These are phyloP conservation scores for Micrasema minimum DNA, from an alignment of 1,140 invertebrate species.

Conservation along the genomic window DNA sequence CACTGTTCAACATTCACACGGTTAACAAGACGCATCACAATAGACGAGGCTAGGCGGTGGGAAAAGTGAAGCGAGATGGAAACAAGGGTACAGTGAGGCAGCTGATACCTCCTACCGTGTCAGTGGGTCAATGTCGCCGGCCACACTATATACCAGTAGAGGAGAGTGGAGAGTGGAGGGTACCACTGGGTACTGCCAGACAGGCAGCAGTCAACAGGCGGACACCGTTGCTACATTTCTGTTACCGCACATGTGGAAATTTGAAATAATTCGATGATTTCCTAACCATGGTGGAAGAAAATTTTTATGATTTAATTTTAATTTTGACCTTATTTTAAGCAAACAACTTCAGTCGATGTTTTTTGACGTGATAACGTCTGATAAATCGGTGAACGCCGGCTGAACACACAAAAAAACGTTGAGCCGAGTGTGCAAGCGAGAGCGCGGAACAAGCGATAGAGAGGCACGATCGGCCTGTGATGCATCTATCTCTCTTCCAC, in stretches of 20 bases:
- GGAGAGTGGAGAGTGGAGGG: not conserved
- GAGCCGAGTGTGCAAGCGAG: too few species aligned
- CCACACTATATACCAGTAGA: not conserved
- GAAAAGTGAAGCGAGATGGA: constrained; percentile 27
- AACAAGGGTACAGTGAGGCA: constrained; percentile 19
- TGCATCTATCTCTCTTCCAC: too few species aligned
- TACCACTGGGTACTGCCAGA: not conserved
- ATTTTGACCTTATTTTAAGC: not conserved
- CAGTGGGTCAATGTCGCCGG: constrained; percentile 33
- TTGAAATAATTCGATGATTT: too few species aligned
- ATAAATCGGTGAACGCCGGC: too few species aligned
- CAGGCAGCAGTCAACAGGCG: too few species aligned
- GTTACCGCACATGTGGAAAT: constrained; percentile 1
- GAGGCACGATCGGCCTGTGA: too few species aligned
- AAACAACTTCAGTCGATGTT: not conserved
- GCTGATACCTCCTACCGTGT: constrained; percentile 17
- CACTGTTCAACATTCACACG: constrained; percentile 7
- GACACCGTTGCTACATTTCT: not conserved
- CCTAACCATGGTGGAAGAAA: too few species aligned
- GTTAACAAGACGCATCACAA: too few species aligned
- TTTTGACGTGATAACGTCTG: constrained; percentile 1
- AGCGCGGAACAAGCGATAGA: too few species aligned
- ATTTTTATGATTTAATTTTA: not conserved
- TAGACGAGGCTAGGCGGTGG: not conserved
- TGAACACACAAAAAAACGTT: too few species aligned